A percentile compares a stretch with the other conserved stretches of the same genome.
These are phyloP conservation scores for Cerastoderma edule DNA, from an alignment of 2,888 invertebrate species.

Conservation along the genomic window DNA sequence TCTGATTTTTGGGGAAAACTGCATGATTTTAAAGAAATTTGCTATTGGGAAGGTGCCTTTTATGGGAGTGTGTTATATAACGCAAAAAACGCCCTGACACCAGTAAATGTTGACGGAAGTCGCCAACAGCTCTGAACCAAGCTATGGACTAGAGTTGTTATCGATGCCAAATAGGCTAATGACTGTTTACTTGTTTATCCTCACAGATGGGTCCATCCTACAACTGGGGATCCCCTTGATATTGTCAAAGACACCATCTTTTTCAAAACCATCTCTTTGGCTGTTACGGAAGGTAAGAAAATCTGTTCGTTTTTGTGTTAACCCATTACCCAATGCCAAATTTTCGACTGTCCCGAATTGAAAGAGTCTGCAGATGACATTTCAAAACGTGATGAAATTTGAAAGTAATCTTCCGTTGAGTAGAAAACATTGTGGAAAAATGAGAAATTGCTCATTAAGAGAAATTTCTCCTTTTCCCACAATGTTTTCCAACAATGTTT, in stretches of 20 bases:
- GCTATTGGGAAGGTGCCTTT: no score
- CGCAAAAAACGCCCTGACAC: no score
- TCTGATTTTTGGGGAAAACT: no score
- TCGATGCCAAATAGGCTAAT: no score
- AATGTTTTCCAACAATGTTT: no score
- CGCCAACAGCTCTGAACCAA: neutral
- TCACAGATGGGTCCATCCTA: slow-evolving; percentile 77
- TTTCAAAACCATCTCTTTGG: slow-evolving; percentile 91
- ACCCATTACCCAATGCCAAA: neutral
- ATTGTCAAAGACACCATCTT: slow-evolving; percentile 90
- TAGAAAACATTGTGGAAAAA: neutral
- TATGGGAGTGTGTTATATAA: no score
- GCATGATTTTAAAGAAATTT: no score
- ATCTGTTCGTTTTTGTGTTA: neutral
- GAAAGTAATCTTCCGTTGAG: no score
- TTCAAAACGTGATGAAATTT: no score
- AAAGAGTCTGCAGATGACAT: no score
- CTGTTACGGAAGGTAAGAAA: slow-evolving; percentile 79
- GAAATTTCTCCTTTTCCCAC: neutral
- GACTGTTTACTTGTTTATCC: neutral
- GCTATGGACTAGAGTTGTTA: no score
- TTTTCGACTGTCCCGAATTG: neutral
- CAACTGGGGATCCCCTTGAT: slow-evolving; percentile 89
- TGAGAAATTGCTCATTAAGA: neutral
- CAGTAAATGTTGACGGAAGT: neutral